These are phyloP conservation scores for Neocrepidodera transversa DNA, from an alignment of 2,888 invertebrate genomes.

Conservation along the genomic window DNA sequence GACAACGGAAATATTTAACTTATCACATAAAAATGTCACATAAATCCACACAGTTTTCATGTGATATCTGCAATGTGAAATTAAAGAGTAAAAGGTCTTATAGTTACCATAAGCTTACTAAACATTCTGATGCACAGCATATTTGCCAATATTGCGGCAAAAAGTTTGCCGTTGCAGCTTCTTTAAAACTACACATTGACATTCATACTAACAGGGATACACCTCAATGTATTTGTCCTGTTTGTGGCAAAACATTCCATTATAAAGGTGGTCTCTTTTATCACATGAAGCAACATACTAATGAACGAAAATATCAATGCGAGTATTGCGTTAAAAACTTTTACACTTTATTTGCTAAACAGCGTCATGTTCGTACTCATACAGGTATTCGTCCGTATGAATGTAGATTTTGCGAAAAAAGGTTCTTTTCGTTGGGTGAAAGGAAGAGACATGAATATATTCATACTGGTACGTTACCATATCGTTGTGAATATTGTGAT, in stretches of 20 bases:
- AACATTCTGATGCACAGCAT: conserved; percentile 62
- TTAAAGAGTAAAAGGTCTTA: conserved; percentile 36
- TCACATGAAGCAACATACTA: conserved; percentile 47
- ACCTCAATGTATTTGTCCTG: conserved; percentile 78
- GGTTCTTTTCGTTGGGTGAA: conserved; percentile 76
- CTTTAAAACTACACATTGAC: conserved; percentile 24
- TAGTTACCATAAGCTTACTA: conserved; percentile 44
- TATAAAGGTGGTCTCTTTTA: conserved; percentile 67
- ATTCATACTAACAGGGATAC: conserved; percentile 58
- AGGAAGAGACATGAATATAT: conserved; percentile 45
- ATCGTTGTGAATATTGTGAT: conserved; percentile 59
- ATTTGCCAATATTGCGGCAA: conserved; percentile 68
- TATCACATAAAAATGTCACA: conserved; percentile 23
- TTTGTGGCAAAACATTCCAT: conserved; percentile 83
- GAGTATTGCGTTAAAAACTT: conserved; percentile 44
- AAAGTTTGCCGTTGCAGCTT: conserved; percentile 65
- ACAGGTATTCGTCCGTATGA: conserved; percentile 81
- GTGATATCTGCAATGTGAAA: conserved; percentile 37
- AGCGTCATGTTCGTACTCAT: conserved; percentile 79
- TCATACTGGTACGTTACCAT: conserved; percentile 60
- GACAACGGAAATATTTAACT: conserved; percentile 22
- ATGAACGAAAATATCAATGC: conserved; percentile 45
- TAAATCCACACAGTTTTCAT: background rate
- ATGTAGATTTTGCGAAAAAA: conserved; percentile 76
- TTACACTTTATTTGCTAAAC: conserved; percentile 64